phyloP scores from a whole-genome alignment of 2,113 vertebrate species.

The Leptosomus discolor region DNA sequence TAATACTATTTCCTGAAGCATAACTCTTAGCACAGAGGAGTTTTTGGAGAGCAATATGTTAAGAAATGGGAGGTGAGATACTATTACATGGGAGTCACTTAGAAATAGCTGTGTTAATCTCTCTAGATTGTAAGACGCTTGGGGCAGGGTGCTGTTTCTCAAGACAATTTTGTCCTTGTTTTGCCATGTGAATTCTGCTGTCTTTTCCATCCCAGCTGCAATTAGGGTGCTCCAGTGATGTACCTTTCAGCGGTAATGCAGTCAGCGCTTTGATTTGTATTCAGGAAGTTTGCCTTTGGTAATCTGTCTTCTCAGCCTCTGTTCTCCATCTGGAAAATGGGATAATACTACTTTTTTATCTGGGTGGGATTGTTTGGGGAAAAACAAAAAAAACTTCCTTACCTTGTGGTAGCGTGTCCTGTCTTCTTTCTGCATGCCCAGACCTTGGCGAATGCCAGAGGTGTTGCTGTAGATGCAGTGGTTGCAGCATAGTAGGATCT shows the following conservation, averaged over 20 bases:
- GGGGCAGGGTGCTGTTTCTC: not conserved
- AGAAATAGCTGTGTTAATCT: not conserved
- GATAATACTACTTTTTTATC: not conserved
- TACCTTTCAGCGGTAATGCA: not conserved
- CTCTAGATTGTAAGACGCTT: not conserved
- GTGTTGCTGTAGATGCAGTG: accelerated
- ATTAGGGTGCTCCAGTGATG: not conserved
- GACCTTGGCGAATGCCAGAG: not conserved
- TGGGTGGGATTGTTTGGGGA: not conserved
- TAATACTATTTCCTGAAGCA: not conserved
- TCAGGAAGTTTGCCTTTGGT: not conserved
- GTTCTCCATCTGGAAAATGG: not conserved
- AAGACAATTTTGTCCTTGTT: not conserved
- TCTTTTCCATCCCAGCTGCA: not conserved
- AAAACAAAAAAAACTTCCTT: not conserved
- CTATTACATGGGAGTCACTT: not conserved
- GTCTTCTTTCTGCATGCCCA: not conserved
- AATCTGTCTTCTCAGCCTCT: not conserved
- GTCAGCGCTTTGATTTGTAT: not conserved
- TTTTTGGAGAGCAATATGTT: not conserved
- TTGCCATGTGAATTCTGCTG: not conserved
- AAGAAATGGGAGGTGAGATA: not conserved
- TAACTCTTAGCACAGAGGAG: not conserved
- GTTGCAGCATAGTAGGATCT: not conserved
- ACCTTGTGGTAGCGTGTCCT: not conserved